Evolutionary conservation across 2,888 invertebrate species (phyloP).

Genomic region (Torymus texanus): DNA sequence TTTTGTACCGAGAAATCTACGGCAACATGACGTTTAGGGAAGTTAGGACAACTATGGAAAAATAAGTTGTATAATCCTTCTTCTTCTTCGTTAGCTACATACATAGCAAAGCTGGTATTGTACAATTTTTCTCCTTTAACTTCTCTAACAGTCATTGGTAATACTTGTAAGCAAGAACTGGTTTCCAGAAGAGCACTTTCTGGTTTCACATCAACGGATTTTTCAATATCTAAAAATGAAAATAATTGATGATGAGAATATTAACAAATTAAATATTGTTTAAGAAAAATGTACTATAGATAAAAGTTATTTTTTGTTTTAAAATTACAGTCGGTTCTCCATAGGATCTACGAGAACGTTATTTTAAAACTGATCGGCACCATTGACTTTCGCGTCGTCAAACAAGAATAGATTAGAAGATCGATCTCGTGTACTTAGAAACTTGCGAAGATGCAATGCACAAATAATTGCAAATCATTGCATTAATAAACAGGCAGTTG

Average conservation of each 20-base stretch:
- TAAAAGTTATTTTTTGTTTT: background rate
- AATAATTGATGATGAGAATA: constrained; percentile 8
- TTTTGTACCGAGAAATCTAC: constrained; percentile 84
- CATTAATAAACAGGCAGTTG: constrained; percentile 59
- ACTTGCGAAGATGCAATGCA: constrained; percentile 4
- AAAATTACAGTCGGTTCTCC: too few species aligned
- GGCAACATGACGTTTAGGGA: constrained; percentile 75
- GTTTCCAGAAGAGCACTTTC: constrained; percentile 24
- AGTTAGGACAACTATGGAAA: constrained; percentile 94
- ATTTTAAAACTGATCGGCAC: constrained; percentile 4
- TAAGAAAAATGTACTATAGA: background rate
- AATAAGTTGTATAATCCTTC: constrained; percentile 96
- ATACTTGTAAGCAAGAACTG: constrained; percentile 62
- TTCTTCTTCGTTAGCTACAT: constrained; percentile 84
- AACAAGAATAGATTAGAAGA: constrained; percentile 37
- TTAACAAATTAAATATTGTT: background rate
- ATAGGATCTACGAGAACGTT: background rate
- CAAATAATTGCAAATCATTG: constrained; percentile 31
- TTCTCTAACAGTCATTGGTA: constrained; percentile 79
- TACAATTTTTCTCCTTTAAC: constrained; percentile 79
- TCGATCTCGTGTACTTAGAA: constrained; percentile 9
- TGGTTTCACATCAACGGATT: constrained; percentile 18
- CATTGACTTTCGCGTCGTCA: constrained; percentile 24
- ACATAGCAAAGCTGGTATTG: constrained; percentile 85
- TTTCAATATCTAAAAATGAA: constrained; percentile 44